A percentile compares a stretch with the other conserved stretches of the same genome.
Evolutionary conservation across 2,888 invertebrate species (phyloP).

Genomic region (Ormia ochracea): DNA sequence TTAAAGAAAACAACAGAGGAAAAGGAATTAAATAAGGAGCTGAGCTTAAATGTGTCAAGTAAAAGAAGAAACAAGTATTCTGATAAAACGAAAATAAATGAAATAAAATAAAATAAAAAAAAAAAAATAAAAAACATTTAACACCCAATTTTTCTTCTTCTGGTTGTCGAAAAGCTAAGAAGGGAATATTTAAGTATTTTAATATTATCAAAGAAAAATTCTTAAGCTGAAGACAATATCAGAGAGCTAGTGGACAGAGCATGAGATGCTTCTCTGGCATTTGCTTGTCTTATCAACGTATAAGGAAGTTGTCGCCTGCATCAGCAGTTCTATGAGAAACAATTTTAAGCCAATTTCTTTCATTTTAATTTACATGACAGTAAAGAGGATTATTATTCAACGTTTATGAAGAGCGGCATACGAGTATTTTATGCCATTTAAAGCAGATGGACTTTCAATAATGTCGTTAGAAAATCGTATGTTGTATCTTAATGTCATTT

Average conservation of each 20-base stretch:
- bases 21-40: not conserved
- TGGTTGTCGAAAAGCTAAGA: not conserved
- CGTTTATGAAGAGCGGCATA: too few relatives aligned
- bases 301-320: slow-evolving; percentile 35
- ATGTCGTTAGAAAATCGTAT: slow-evolving; percentile 1
- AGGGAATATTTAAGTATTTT: not conserved
- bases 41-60: not conserved
- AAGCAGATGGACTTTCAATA: slow-evolving; percentile 27
- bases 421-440: not conserved
- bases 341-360: slow-evolving; percentile 9
- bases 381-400: slow-evolving; percentile 34
- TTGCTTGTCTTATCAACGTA: not conserved
- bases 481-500: slow-evolving; percentile 54
- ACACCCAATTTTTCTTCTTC: not conserved
- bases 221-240: not conserved
- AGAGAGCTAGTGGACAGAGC: not conserved
- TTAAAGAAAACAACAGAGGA: not conserved
- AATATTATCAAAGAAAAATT: not conserved
- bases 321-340: not conserved
- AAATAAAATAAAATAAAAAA: not conserved
- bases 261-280: not conserved
- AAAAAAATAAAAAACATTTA: not conserved
- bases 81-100: not conserved
- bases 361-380: not conserved
- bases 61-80: not conserved